Base-by-base conservation (phyloP, 2,797 vertebrate species). In the Lutjanus argentimaculatus region DNA sequence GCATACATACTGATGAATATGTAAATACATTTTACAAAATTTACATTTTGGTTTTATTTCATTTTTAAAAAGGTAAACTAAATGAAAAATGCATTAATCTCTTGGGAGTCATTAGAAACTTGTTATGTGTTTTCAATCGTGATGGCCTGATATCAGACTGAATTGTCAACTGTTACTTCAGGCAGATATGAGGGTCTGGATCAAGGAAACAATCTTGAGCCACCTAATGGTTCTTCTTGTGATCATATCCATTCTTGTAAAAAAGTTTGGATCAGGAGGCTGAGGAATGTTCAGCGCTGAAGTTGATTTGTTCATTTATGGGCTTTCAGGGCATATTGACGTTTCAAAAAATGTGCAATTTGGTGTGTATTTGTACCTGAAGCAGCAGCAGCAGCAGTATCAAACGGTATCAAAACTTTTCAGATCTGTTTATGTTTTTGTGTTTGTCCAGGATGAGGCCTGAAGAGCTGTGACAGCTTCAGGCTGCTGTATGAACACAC, bases 401-500 rank as follows among this genome's bases (percentile, higher is more conserved):
- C 30, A n/a, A 43, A 1, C 30, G 12, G 40, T 72, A 36, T 66
- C n/a, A 12, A 57, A 51, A 15, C 2, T 55, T 2, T 9, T 3
- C 42, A 66, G 45, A 66, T 9, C 30, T 77, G 45, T 36, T 56
- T 13, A 12, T 68, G 8, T 51, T 45, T 65, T 63, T 72, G 17
- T 64, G 2, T 79, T 51, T 80, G 82, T 90, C 84, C 88, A 97
- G 96, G 96, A 43, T 90, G 96, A 62, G 92, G n/a, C 30, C 55
- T 36, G 1, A 62, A 22, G 67, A 97, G 93, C 0, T 93, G 93
- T 62, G 96, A 97, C 17, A 97, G 97, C 87, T 97, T 97, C 56
- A 96, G 97, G 85, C 81, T 97, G 82, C 79, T 97, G 1, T 96
- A 96, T 52, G 96, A 97, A 70, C 94, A 97, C 82, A 95, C 96